Evolutionary conservation across 2,888 invertebrate genomes (phyloP).

Genomic region (Hoplodrina blanda): DNA sequence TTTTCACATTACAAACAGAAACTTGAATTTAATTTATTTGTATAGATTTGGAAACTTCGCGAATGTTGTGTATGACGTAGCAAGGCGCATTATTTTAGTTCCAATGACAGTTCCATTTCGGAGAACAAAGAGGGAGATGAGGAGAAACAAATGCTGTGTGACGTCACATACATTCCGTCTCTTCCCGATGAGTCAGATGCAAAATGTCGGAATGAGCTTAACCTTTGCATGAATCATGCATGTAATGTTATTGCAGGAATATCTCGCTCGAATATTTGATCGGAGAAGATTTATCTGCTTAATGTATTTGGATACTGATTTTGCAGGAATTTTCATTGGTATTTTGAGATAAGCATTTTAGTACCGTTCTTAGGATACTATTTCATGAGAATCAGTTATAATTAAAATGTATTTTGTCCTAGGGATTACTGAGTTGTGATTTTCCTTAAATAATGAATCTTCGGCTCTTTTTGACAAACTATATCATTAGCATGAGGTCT

Average conservation of each 20-base stretch:
- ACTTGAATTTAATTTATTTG: too few species aligned
- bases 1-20: too few species aligned
- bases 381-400: too few species aligned
- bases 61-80: background rate
- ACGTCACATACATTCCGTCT: slow-evolving; percentile 42
- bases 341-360: too few species aligned
- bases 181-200: slow-evolving; percentile 44
- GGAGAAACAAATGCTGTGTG: slow-evolving; percentile 30
- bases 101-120: slow-evolving; percentile 46
- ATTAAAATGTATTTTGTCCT: too few species aligned
- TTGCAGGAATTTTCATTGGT: background rate
- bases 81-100: slow-evolving; percentile 16
- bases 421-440: too few species aligned
- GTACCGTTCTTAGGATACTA: too few species aligned
- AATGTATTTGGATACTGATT: background rate
- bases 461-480: too few species aligned
- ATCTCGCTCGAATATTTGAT: slow-evolving; percentile 6
- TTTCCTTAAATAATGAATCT: too few species aligned
- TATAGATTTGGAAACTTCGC: slow-evolving; percentile 1
- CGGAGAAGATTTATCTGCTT: too few species aligned
- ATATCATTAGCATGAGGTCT: too few species aligned
- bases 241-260: slow-evolving; percentile 28
- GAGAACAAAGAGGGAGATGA: slow-evolving; percentile 45
- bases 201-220: slow-evolving; percentile 26
- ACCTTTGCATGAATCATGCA: slow-evolving; percentile 13